A percentile compares a stretch with the other conserved stretches of the same genome.
These are phyloP conservation scores for Tuberolachnus salignus DNA, from an alignment of 2,888 invertebrate species.

Conservation along the genomic window DNA sequence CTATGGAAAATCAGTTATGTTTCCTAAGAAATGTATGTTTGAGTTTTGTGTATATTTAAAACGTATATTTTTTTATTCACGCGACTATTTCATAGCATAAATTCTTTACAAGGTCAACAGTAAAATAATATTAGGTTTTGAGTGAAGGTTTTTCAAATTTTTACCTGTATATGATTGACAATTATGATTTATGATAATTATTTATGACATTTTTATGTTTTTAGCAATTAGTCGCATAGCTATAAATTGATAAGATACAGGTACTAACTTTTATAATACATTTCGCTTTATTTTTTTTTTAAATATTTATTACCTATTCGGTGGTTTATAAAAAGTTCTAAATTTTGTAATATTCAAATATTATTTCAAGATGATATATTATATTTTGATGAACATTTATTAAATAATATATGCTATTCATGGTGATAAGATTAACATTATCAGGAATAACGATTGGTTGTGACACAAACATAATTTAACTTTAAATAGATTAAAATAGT, in stretches of 20 bases:
- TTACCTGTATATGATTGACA: constrained; percentile 9
- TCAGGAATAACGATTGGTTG: too few species aligned
- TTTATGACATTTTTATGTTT: constrained; percentile 41
- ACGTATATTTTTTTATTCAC: constrained; percentile 40
- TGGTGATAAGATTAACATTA: too few species aligned
- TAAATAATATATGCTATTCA: too few species aligned
- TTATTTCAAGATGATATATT: too few species aligned
- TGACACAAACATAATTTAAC: too few species aligned
- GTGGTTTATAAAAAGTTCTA: not conserved
- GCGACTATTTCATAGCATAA: constrained; percentile 40
- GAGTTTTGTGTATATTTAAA: constrained; percentile 25
- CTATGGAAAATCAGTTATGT: constrained; percentile 33
- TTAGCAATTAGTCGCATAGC: constrained; percentile 1
- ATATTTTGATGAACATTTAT: too few species aligned
- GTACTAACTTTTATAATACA: not conserved
- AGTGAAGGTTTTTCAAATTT: constrained; percentile 37
- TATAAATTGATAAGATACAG: not conserved
- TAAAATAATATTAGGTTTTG: constrained; percentile 34
- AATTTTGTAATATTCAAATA: not conserved
- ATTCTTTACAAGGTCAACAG: constrained; percentile 47
- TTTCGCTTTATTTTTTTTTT: not conserved
- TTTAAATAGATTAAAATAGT: too few species aligned
- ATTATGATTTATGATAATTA: constrained; percentile 41
- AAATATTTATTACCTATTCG: not conserved
- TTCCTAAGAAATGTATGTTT: constrained; percentile 37